Evolutionary conservation across 2,113 vertebrate genomes (phyloP), one percentile per base, ranked within the genome.

Genomic region (Dipodomys merriami): DNA sequence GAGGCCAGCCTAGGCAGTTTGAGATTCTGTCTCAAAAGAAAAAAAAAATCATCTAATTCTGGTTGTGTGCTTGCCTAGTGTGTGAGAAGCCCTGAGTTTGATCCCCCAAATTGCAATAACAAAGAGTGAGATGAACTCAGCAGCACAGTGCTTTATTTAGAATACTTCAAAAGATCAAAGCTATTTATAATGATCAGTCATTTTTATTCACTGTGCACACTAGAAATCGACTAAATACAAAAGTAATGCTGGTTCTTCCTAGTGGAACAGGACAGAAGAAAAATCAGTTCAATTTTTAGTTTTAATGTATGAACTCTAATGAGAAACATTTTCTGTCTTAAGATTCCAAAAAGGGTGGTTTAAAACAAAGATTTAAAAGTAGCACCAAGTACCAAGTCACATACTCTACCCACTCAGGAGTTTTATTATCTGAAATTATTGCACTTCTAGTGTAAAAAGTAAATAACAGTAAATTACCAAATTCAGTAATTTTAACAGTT

Each of bases 391-490:
- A 96, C 93, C 89, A 95, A 83, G 65, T 95, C 91, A 95, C 91
- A 93, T 91, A 83, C 80, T 92, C 96, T 93, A 97, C 89, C 96
- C 86, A 95, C 90, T 96, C 57, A 94, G 25, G 30, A 96, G 96
- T 97, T 96, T 97, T 95, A 96, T 94, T 93, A 91, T 77, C 67
- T 0, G 2, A 97, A 96, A 82, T 98, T 98, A 98, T 98, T 98
- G 98, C 98, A 98, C 98, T 98, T 98, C 85, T 96, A 97, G 96
- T 96, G 96, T 89, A 96, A 97, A 95, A 93, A 93, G 80, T 90
- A 95, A 97, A 96, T 97, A 96, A 88, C 30, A 95, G 95, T 96
- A 97, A 97, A 97, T 97, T 91, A 90, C 68, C 93, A 91, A 94
- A 95, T 67, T 82, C 90, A 95, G 71, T 95, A 95, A 91, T 96